Evolutionary conservation across 2,113 vertebrate species (phyloP), one percentile per base, ranked within the genome.

Genomic region (Sapayoa aenigma): DNA sequence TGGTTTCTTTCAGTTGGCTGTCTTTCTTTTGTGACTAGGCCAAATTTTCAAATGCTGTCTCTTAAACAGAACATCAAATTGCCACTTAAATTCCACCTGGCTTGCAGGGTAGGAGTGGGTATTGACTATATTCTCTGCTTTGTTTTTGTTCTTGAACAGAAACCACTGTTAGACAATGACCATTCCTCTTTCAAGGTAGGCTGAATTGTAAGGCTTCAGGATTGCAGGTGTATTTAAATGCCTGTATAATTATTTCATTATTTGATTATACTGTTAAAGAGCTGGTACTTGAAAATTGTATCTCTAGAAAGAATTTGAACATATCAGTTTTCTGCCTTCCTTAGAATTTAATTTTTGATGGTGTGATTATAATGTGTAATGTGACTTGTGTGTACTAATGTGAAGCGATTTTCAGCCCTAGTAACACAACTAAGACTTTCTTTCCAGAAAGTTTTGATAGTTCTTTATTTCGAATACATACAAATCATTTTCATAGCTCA

Each of bases 81-180:
- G 89, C 92, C 91, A 9, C 66, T 94, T 69, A 93, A 96, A 97
- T 95, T 94, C 93, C 81, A 92, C 92, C 94, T 97, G 90, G 92
- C 89, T 96, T 95, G 87, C 95, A 96, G 93, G 93, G 78, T 74
- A 95, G 88, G 95, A 97, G 93, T 95, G 82, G 84, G 84, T 96
- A 96, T 96, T 97, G 88, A 95, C 95, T 97, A 96, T 97, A 90
- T 96, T 97, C 80, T 97, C 92, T 96, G 95, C 93, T 96, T 92
- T 95, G 96, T 91, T 96, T 96, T 96, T 95, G 80, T 95, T 94
- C 90, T 96, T 91, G 65, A 97, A 96, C 91, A 96, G 86, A 96
- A 97, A 94, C 89, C 82, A 95, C 81, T 95, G 91, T 94, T 97
- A 96, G 78, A 97, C 95, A 96, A 95, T 96, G 95, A 91, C 91